Evolutionary conservation across 2,113 vertebrate genomes (phyloP).

Genomic region (Pungitius pungitius): DNA sequence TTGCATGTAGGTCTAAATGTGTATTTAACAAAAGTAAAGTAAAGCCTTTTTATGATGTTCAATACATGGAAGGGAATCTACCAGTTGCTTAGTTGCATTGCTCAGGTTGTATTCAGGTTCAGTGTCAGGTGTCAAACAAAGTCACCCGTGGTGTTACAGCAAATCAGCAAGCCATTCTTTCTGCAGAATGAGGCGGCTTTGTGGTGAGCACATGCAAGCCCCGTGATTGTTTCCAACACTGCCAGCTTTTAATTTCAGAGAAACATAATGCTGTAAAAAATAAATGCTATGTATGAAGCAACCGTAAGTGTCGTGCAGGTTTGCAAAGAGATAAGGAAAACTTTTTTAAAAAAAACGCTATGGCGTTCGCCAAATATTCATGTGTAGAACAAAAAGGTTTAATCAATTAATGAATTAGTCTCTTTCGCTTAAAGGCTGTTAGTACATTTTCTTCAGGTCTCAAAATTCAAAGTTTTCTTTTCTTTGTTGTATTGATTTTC

Average conservation of each 20-base stretch:
- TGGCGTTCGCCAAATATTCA: not conserved
- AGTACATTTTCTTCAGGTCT: too few relatives aligned
- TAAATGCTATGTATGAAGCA: not conserved
- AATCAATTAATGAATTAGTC: too few relatives aligned
- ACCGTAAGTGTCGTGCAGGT: not conserved
- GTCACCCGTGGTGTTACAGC: not conserved
- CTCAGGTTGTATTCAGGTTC: conserved; percentile 29
- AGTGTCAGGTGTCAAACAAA: conserved; percentile 18
- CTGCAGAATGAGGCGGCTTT: not conserved
- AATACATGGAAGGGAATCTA: conserved; percentile 27
- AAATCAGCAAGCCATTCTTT: not conserved
- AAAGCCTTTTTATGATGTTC: not conserved
- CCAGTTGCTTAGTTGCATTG: conserved; percentile 39
- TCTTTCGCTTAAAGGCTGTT: too few relatives aligned
- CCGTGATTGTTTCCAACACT: not conserved
- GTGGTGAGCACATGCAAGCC: not conserved
- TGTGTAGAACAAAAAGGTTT: too few relatives aligned
- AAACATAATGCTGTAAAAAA: not conserved
- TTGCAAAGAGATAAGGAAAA: not conserved
- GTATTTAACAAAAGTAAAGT: too few relatives aligned
- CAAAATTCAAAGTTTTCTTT: too few relatives aligned
- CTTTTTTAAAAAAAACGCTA: not conserved
- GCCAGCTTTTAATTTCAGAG: not conserved
- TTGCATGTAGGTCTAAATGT: conserved; percentile 2
- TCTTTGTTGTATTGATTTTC: too few relatives aligned